Percentiles rank a stretch among this genome's conserved stretches.
Conservation (phyloP, 2,797 vertebrate genomes). For the Balearica regulorum region DNA sequence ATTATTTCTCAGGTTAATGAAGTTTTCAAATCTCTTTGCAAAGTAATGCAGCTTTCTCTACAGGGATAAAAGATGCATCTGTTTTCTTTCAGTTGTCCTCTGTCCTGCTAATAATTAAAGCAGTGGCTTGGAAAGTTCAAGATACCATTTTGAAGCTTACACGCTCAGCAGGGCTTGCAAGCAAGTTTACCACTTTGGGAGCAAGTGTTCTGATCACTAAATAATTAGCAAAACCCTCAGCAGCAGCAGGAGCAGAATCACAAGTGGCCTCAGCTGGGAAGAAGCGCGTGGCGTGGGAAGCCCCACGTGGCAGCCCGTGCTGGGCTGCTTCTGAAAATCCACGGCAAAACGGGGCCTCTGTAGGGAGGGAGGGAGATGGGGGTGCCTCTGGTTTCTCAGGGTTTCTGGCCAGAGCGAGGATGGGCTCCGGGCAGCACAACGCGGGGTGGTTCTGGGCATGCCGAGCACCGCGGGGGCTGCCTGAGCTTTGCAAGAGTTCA, state of each 20-base stretch:
- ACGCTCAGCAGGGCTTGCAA: not conserved
- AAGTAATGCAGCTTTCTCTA: not conserved
- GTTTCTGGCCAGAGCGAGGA: not conserved
- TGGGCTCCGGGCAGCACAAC: accelerated
- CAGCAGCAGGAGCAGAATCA: not conserved
- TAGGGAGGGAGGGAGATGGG: too few species aligned
- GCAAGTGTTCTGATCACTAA: not conserved
- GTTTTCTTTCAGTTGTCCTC: not conserved
- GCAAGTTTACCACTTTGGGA: not conserved
- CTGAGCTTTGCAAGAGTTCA: not conserved
- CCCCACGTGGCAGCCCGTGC: accelerated
- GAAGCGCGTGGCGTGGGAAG: accelerated
- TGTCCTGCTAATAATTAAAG: not conserved
- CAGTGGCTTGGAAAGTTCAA: not conserved
- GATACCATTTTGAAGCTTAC: not conserved
- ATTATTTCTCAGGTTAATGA: not conserved
- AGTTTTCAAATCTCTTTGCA: not conserved
- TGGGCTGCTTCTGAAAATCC: not conserved
- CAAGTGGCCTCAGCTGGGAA: not conserved
- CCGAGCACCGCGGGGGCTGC: accelerated
- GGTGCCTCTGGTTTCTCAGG: not conserved
- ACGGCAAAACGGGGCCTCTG: accelerated
- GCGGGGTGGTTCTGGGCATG: not conserved
- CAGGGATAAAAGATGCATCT: not conserved
- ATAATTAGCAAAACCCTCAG: not conserved